A percentile compares a stretch with the other conserved stretches of the same genome.
phyloP scores from a whole-genome alignment of 2,797 vertebrate species.

The Percopsis omiscomaycus region DNA sequence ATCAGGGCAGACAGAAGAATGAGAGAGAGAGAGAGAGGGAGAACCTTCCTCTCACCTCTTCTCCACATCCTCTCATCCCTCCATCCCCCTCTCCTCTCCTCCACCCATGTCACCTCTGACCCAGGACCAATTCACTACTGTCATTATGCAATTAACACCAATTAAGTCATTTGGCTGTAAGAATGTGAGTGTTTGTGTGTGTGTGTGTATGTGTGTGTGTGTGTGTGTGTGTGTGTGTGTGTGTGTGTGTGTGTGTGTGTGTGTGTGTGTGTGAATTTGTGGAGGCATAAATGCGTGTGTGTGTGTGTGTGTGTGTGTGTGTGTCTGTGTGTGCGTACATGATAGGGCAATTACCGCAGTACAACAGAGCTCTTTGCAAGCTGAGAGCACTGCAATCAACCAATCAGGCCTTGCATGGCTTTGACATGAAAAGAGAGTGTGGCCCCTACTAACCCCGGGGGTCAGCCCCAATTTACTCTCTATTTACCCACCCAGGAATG shows the following conservation, averaged over 20 bases:
- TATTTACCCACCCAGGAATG: conserved; percentile 79
- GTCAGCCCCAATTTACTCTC: conserved; percentile 79
- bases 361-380: conserved; percentile 86
- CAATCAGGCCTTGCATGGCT: conserved; percentile 85
- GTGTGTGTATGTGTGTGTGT: conserved; percentile 15
- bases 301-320: conserved; percentile 48
- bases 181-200: conserved; percentile 78
- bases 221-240: conserved; percentile 63
- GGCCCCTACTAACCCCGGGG: conserved; percentile 69
- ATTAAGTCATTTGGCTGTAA: conserved; percentile 92
- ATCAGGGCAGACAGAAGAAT: neutral
- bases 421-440: conserved; percentile 79
- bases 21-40: conserved; percentile 8
- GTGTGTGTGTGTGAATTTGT: neutral
- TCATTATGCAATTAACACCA: conserved; percentile 98
- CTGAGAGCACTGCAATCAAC: conserved; percentile 86
- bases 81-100: conserved; percentile 77
- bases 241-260: conserved; percentile 62
- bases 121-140: conserved; percentile 85
- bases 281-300: conserved; percentile 13
- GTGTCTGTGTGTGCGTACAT: conserved; percentile 60
- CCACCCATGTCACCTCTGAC: conserved; percentile 91
- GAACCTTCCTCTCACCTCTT: conserved; percentile 55
- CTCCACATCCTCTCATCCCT: conserved; percentile 65
- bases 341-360: conserved; percentile 86